These are phyloP conservation scores for Trichomalopsis sarcophagae DNA, from an alignment of 1,140 invertebrate species.

Conservation along the genomic window DNA sequence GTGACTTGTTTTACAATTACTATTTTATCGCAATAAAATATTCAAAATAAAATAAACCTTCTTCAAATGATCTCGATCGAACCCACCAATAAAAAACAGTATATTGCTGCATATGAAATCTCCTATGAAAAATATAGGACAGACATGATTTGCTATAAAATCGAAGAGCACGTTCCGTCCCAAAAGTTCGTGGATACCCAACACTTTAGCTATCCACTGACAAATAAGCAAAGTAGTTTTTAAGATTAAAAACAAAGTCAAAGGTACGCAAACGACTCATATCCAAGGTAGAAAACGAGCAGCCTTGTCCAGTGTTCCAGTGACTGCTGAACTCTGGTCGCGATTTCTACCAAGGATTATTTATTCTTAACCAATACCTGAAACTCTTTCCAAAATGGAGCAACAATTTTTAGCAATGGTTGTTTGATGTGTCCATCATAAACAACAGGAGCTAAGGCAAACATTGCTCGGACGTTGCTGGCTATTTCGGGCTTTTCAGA, in stretches of 20 bases:
- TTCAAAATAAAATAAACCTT: constrained; percentile 65
- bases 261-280: too few relatives aligned
- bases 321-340: too few relatives aligned
- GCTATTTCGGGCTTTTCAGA: constrained; percentile 75
- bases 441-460: constrained; percentile 84
- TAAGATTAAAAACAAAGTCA: too few relatives aligned
- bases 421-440: constrained; percentile 82
- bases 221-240: not conserved
- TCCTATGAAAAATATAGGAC: constrained; percentile 55
- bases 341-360: too few relatives aligned
- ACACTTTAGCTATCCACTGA: constrained; percentile 55
- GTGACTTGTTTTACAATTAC: not conserved
- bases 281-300: too few relatives aligned
- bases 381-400: constrained; percentile 77
- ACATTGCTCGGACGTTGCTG: constrained; percentile 74
- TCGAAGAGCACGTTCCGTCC: constrained; percentile 31
- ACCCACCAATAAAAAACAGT: constrained; percentile 80
- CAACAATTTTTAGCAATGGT: constrained; percentile 79
- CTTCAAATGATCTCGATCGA: constrained; percentile 82
- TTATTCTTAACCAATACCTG: constrained; percentile 66
- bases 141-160: constrained; percentile 33
- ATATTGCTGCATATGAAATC: constrained; percentile 79
- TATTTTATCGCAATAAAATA: not conserved
- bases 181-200: not conserved
- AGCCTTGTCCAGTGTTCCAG: too few relatives aligned